These are phyloP conservation scores for Diceros bicornis DNA, from an alignment of 2,797 vertebrate species.

Conservation along the genomic window DNA sequence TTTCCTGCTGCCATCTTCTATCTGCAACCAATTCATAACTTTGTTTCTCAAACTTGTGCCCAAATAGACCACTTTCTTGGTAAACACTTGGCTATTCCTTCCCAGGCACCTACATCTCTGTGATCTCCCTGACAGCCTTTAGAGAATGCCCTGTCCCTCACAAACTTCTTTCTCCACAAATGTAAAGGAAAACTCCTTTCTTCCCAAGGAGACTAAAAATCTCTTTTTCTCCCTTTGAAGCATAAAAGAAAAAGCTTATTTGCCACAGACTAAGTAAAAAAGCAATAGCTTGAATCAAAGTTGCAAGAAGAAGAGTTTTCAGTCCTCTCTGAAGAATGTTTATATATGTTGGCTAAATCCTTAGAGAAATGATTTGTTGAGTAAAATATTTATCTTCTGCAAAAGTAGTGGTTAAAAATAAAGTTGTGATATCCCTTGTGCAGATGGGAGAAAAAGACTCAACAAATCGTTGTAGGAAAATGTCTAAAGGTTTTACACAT, in stretches of 20 bases:
- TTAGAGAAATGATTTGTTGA: slow-evolving; percentile 75
- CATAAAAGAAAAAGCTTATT: slow-evolving; percentile 85
- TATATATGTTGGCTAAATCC: slow-evolving; percentile 85
- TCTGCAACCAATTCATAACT: slow-evolving; percentile 92
- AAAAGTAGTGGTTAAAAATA: slow-evolving; percentile 77
- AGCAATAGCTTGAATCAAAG: slow-evolving; percentile 84
- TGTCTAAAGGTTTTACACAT: slow-evolving; percentile 67
- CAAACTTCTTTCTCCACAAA: slow-evolving; percentile 93
- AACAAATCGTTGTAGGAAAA: slow-evolving; percentile 41
- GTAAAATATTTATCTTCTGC: slow-evolving; percentile 73
- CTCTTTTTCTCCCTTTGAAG: slow-evolving; percentile 81
- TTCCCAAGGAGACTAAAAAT: slow-evolving; percentile 86
- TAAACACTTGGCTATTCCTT: slow-evolving; percentile 87
- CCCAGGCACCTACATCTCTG: slow-evolving; percentile 89
- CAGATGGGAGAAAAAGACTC: neutral
- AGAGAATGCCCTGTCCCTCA: slow-evolving; percentile 90
- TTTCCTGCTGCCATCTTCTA: slow-evolving; percentile 90
- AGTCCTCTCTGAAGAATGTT: slow-evolving; percentile 76
- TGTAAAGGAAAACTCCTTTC: slow-evolving; percentile 89
- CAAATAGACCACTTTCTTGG: slow-evolving; percentile 84
- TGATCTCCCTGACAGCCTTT: slow-evolving; percentile 92
- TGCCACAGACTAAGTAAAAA: slow-evolving; percentile 88
- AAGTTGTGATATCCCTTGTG: neutral
- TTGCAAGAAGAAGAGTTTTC: slow-evolving; percentile 81
- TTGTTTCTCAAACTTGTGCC: slow-evolving; percentile 90